Conservation (phyloP, 1,140 invertebrate species). For the Tetragonula clypearis region DNA sequence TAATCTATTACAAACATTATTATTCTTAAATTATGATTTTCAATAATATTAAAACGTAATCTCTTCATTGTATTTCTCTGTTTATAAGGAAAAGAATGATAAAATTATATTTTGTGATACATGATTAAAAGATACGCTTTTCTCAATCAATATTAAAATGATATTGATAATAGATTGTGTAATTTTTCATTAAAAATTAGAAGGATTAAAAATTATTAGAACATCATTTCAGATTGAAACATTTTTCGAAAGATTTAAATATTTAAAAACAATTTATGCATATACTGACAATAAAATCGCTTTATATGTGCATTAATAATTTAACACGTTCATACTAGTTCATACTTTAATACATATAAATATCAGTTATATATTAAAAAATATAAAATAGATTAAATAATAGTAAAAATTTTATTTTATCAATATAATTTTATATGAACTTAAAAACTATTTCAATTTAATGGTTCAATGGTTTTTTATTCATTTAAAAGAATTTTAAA, state of each 20-base stretch:
- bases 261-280: constrained; percentile 8
- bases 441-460: neutral
- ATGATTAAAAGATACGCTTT: neutral
- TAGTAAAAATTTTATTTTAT: constrained; percentile 5
- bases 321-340: neutral
- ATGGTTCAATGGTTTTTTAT: neutral
- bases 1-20: neutral
- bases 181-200: neutral
- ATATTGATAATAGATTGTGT: neutral
- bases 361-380: neutral
- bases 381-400: neutral
- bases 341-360: neutral
- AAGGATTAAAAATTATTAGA: neutral
- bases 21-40: neutral
- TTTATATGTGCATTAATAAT: constrained; percentile 13
- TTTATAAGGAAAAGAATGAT: constrained; percentile 7
- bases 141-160: neutral
- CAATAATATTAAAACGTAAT: neutral
- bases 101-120: constrained; percentile 47
- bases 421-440: neutral
- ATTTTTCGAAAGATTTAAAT: neutral
- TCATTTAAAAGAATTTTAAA: neutral
- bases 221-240: neutral
- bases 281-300: constrained; percentile 39
- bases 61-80: neutral